Evolutionary conservation across 1,140 invertebrate species (phyloP), one percentile per base, ranked within the genome.

Genomic region (Pogonomyrmex barbatus): DNA sequence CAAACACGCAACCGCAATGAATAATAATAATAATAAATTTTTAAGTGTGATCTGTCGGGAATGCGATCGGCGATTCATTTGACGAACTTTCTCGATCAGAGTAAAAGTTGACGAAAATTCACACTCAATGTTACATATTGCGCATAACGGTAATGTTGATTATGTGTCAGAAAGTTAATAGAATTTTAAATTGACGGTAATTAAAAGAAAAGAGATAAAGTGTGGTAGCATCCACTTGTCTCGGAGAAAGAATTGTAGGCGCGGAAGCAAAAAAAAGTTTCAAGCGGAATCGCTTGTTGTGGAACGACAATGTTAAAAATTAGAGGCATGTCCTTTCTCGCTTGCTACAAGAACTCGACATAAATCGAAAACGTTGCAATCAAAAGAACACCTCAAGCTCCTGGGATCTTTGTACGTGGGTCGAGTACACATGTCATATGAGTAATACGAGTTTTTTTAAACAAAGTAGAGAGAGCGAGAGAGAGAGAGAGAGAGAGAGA

Each of bases 361-460:
- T 39, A 42, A 75, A 42, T 10, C 10, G n/a, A 58, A 58, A 39
- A 58, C 42, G 12, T 17, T 58, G 4, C 54, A 36, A 30, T 75
- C 10, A 75, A 75, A 63, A 58, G 12, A 4, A 52, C n/a, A 75
- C 2, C 2, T 36, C n/a, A 39, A 4, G 36, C 33, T 56, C 52
- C 1, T 17, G 33, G 17, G n/a, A 75, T 14, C n/a, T 17, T 10
- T 36, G 0, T 42, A 56, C 36, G 71, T 73, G 17, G 3, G 36
- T 75, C 52, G 52, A 12, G 24, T n/a, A 30, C 9, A 54, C n/a
- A 36, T 56, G 33, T 58, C 52, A 56, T 58, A 56, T 10, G 12
- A 56, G 54, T 24, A 39, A 42, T 36, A 8, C n/a, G 36, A 75
- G 71, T 75, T 76, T 45, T 45, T 45, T 76, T 5, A 76, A 60